Conservation (phyloP, 2,797 vertebrate species). For the Valencia hispanica region DNA sequence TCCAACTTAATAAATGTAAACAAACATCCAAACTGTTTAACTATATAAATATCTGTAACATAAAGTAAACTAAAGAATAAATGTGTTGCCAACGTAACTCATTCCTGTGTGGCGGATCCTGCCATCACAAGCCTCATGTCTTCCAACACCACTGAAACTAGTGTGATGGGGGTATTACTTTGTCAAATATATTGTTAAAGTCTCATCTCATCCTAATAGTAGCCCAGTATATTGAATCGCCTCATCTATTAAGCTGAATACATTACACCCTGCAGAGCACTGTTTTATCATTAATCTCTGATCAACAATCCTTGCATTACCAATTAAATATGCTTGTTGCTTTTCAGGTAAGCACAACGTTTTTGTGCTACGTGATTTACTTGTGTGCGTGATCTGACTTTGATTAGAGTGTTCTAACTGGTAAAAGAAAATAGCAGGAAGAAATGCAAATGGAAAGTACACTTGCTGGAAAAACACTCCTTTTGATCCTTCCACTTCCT, state of each 20-base stretch:
- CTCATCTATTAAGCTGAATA: not conserved
- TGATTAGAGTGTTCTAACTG: not conserved
- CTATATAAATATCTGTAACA: too few species aligned
- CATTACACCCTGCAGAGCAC: not conserved
- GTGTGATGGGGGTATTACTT: not conserved
- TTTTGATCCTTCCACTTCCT: not conserved
- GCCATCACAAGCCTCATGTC: too few species aligned
- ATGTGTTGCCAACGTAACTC: too few species aligned
- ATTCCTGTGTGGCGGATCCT: too few species aligned
- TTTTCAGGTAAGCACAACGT: not conserved
- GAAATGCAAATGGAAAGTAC: not conserved
- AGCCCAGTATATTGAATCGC: not conserved
- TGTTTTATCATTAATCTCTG: not conserved
- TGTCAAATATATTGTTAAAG: not conserved
- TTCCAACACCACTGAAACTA: not conserved
- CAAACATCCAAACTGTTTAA: too few species aligned
- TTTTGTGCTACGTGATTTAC: not conserved
- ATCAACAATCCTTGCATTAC: not conserved
- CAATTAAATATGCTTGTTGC: not conserved
- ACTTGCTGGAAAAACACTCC: not conserved
- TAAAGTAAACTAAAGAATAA: too few species aligned
- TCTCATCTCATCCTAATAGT: not conserved
- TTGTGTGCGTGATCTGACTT: not conserved
- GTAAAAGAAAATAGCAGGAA: not conserved
- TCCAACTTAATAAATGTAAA: too few species aligned